phyloP scores from a whole-genome alignment of 2,888 invertebrate genomes.

The Entomobrya multifasciata region DNA sequence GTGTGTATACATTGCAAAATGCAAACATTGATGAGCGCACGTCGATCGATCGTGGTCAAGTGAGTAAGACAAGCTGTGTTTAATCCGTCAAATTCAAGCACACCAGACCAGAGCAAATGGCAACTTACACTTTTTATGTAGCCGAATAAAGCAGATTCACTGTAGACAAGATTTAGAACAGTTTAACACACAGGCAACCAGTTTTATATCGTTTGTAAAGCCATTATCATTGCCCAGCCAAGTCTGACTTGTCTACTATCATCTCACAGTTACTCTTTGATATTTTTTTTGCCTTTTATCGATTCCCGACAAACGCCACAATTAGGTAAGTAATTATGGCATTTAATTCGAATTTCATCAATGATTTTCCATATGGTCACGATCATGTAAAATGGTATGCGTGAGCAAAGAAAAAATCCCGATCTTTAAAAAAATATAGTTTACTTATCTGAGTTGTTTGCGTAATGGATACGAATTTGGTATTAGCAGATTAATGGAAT shows the following conservation, averaged over 20 bases:
- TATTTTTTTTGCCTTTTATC: conserved; percentile 44
- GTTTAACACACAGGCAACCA: conserved; percentile 24
- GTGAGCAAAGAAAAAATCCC: conserved; percentile 26
- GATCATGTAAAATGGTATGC: conserved; percentile 51
- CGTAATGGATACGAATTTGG: conserved; percentile 41
- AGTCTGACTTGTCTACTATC: neutral
- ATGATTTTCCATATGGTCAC: conserved; percentile 64
- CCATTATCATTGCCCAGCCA: conserved; percentile 37
- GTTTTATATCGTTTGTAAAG: conserved; percentile 44
- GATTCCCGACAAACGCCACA: conserved; percentile 69
- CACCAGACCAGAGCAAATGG: conserved; percentile 38
- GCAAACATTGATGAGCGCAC: conserved; percentile 64
- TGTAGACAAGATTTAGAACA: conserved; percentile 4
- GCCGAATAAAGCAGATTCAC: neutral
- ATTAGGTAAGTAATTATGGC: conserved; percentile 70
- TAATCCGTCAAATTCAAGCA: conserved; percentile 56
- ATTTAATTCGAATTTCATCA: conserved; percentile 70
- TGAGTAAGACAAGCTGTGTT: conserved; percentile 66
- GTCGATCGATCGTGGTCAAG: conserved; percentile 64
- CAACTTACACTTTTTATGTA: conserved; percentile 61
- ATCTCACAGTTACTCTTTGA: conserved; percentile 3
- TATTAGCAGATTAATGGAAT: conserved; percentile 68
- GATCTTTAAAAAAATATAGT: neutral
- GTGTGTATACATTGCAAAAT: conserved; percentile 6
- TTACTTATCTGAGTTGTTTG: neutral